Evolutionary conservation across 2,888 invertebrate species (phyloP).

Genomic region (Drosophila mettleri): DNA sequence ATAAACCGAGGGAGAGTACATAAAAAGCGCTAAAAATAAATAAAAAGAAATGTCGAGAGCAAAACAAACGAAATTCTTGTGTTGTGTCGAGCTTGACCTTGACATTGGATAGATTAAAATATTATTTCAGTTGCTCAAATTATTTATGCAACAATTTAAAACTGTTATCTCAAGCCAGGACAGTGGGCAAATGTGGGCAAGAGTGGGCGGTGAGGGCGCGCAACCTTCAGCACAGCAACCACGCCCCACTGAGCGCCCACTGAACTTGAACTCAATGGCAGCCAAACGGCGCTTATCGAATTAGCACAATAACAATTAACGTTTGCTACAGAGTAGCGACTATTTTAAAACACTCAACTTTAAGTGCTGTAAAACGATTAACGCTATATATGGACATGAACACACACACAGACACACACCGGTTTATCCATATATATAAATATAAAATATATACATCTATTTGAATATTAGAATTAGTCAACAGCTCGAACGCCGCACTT

Average conservation of each 20-base stretch:
- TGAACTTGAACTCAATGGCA: slow-evolving; percentile 15
- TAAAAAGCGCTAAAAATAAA: slow-evolving; percentile 22
- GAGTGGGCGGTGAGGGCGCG: background rate
- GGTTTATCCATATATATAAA: background rate
- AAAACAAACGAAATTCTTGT: slow-evolving; percentile 68
- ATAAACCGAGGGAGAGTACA: slow-evolving; percentile 42
- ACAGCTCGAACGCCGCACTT: slow-evolving; percentile 28
- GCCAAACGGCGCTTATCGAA: slow-evolving; percentile 49
- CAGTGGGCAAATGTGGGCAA: too few species aligned
- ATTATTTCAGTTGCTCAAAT: slow-evolving; percentile 35
- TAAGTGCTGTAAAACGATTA: slow-evolving; percentile 37
- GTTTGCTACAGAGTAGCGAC: slow-evolving; percentile 33
- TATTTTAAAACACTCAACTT: slow-evolving; percentile 51
- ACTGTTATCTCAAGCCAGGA: slow-evolving; percentile 27
- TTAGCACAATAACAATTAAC: slow-evolving; percentile 51
- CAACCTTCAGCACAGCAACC: slow-evolving; percentile 3
- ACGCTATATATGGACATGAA: slow-evolving; percentile 9
- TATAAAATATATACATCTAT: background rate
- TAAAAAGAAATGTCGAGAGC: slow-evolving; percentile 41
- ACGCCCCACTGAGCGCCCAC: slow-evolving; percentile 2
- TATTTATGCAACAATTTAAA: slow-evolving; percentile 40
- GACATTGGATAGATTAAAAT: slow-evolving; percentile 78
- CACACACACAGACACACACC: background rate
- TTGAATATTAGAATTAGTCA: slow-evolving; percentile 23
- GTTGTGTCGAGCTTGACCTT: slow-evolving; percentile 67